Conservation (phyloP, 2,797 vertebrate genomes). For the Zalophus californianus region DNA sequence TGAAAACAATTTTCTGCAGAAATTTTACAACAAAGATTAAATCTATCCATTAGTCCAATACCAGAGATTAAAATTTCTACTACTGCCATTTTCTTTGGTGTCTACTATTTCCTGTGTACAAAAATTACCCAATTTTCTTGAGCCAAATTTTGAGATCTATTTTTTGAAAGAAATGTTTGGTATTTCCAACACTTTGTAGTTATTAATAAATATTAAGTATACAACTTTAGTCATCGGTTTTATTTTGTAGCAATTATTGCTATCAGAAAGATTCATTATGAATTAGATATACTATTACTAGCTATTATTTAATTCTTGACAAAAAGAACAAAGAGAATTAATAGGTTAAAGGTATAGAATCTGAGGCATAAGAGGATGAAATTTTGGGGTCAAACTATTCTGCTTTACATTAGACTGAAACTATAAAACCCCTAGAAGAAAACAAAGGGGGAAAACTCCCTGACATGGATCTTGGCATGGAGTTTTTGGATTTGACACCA, state of each 20-base stretch:
- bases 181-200: background rate
- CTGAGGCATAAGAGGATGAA: background rate
- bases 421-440: background rate
- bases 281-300: background rate
- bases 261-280: background rate
- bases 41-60: background rate
- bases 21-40: constrained; percentile 59
- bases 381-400: background rate
- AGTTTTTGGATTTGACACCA: background rate
- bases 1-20: constrained; percentile 21
- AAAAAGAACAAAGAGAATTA: background rate
- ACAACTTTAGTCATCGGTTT: background rate
- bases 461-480: background rate
- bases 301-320: background rate
- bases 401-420: background rate
- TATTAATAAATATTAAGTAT: background rate
- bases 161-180: background rate
- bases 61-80: constrained; percentile 20
- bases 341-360: background rate
- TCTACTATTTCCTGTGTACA: background rate
- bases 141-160: background rate
- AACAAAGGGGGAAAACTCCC: background rate
- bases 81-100: background rate
- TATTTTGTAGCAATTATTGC: background rate
- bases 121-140: background rate